A percentile compares a stretch with the other conserved stretches of the same genome.
Conservation (phyloP, 2,888 invertebrate species). For the Bellardia bayeri region DNA sequence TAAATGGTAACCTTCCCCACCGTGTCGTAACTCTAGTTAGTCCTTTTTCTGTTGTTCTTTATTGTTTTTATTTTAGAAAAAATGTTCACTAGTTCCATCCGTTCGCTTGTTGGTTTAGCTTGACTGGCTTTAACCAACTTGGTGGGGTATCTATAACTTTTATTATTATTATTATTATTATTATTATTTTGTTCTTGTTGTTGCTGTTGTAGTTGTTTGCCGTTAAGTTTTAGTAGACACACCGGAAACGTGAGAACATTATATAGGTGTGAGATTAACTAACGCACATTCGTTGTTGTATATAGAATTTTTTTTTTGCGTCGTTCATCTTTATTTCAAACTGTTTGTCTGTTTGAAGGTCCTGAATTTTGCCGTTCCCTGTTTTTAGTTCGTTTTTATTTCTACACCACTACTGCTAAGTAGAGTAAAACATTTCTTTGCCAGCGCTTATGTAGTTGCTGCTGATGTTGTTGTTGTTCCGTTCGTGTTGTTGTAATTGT, state of each 20-base stretch:
- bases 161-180: conserved; percentile 43
- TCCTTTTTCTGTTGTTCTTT: background rate
- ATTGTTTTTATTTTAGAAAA: conserved; percentile 30
- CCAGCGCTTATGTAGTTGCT: background rate
- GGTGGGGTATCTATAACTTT: conserved; percentile 51
- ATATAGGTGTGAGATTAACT: conserved; percentile 59
- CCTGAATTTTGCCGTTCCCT: conserved; percentile 45
- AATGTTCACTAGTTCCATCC: conserved; percentile 1
- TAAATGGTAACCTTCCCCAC: background rate
- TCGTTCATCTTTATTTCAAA: conserved; percentile 56
- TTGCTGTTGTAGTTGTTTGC: conserved; percentile 12
- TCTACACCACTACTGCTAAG: background rate
- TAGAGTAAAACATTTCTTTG: background rate
- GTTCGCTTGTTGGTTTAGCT: conserved; percentile 29
- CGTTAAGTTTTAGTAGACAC: conserved; percentile 57
- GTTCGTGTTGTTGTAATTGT: conserved; percentile 43
- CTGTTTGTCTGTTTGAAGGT: background rate
- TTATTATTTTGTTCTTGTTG: background rate
- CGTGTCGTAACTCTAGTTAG: background rate
- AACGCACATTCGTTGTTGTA: conserved; percentile 52
- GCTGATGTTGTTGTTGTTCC: conserved; percentile 18
- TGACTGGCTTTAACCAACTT: conserved; percentile 32
- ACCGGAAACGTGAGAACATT: conserved; percentile 66
- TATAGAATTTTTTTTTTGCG: conserved; percentile 39
- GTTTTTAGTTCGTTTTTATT: conserved; percentile 1